phyloP scores from a whole-genome alignment of 2,888 invertebrate genomes.

The Metallyticus violacea region DNA sequence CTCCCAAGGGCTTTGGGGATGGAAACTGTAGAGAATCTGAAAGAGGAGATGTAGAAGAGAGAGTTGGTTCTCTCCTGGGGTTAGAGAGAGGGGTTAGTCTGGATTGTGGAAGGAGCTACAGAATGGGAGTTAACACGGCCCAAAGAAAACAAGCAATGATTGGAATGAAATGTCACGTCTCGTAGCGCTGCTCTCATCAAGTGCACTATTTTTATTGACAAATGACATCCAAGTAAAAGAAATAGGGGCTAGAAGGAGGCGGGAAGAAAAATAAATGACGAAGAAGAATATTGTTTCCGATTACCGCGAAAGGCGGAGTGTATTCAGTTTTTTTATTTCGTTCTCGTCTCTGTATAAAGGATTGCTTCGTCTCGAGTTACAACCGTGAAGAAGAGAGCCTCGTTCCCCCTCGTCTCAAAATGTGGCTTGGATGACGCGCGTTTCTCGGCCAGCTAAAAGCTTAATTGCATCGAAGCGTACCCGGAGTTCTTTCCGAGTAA shows the following conservation, averaged over 20 bases:
- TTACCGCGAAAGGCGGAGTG: not conserved
- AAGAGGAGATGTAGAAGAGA: too few species aligned
- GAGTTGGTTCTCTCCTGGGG: not conserved
- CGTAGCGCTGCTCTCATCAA: not conserved
- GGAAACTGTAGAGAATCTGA: not conserved
- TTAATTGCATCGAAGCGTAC: not conserved
- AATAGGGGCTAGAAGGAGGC: not conserved
- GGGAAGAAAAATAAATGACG: too few species aligned
- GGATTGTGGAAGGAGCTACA: not conserved
- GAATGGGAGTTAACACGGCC: not conserved
- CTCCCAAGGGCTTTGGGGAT: not conserved
- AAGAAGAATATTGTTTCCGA: not conserved
- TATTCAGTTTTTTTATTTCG: not conserved
- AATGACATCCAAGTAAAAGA: not conserved
- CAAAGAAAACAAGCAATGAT: constrained; percentile 10
- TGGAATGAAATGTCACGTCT: not conserved
- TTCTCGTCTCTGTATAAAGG: not conserved
- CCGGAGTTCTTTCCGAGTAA: not conserved
- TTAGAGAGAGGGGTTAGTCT: too few species aligned
- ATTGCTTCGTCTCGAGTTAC: not conserved
- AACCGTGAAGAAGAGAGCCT: too few species aligned
- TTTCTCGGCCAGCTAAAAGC: not conserved
- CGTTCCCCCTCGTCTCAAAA: not conserved
- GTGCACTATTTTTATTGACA: not conserved
- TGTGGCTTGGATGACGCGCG: too few species aligned